These are phyloP conservation scores for Lottia gigantea DNA, from an alignment of 2,888 invertebrate species.

Conservation along the genomic window DNA sequence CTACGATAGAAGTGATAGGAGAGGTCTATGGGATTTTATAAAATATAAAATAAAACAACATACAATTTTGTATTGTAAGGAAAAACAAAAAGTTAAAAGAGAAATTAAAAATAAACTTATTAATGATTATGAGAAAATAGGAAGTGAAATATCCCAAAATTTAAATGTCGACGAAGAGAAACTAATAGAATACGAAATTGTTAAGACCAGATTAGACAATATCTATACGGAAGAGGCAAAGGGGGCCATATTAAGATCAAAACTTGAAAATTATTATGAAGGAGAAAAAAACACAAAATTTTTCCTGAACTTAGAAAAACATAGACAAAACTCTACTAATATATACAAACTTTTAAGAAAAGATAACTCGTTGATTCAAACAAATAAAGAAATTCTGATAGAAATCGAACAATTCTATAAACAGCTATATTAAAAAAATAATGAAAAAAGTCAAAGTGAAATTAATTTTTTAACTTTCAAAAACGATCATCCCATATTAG, in stretches of 20 bases:
- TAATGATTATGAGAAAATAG: background rate
- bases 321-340: background rate
- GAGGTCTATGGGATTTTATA: background rate
- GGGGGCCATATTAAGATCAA: slow-evolving; percentile 17
- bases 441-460: too few species aligned
- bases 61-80: slow-evolving; percentile 12
- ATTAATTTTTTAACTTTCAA: too few species aligned
- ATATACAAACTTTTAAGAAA: too few species aligned
- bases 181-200: background rate
- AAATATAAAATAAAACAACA: slow-evolving; percentile 13
- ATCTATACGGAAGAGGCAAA: slow-evolving; percentile 7
- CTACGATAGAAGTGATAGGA: background rate
- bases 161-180: background rate
- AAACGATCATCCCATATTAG: too few species aligned
- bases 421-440: too few species aligned
- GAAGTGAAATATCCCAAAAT: background rate
- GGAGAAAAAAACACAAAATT: slow-evolving; percentile 20
- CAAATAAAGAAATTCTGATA: too few species aligned
- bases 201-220: slow-evolving; percentile 6
- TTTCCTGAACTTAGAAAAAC: slow-evolving; percentile 67
- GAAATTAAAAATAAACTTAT: background rate
- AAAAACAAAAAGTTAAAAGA: slow-evolving; percentile 13
- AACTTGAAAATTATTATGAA: slow-evolving; percentile 16
- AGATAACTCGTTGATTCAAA: too few species aligned
- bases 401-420: too few species aligned